Evolutionary conservation across 2,797 vertebrate genomes (phyloP).

Genomic region (Dicrostonyx torquatus): DNA sequence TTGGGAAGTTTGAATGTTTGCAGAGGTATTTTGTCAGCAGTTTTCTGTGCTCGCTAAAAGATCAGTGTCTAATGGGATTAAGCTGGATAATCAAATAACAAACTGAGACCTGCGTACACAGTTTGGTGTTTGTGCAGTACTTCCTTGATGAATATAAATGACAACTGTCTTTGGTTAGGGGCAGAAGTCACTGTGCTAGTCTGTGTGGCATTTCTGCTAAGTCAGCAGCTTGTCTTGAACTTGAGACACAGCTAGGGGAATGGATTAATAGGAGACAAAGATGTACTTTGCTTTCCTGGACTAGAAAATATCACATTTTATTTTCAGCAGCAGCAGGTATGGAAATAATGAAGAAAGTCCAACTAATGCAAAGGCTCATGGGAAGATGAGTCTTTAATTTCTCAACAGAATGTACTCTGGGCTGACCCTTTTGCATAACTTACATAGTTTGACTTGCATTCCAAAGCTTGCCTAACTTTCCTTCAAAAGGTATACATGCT

Average conservation of each 20-base stretch:
- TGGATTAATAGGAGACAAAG: neutral
- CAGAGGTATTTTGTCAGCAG: constrained; percentile 84
- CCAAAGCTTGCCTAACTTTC: neutral
- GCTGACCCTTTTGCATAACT: neutral
- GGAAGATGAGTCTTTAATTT: neutral
- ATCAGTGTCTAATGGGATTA: constrained; percentile 87
- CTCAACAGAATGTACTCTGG: neutral
- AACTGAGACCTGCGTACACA: constrained; percentile 78
- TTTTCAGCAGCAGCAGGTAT: neutral
- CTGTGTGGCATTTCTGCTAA: constrained; percentile 24
- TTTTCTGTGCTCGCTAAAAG: constrained; percentile 85
- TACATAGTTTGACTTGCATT: neutral
- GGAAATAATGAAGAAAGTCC: neutral
- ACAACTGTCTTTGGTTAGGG: constrained; percentile 60
- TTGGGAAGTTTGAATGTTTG: constrained; percentile 80
- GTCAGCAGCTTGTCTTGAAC: constrained; percentile 56
- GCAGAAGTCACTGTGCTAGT: constrained; percentile 1
- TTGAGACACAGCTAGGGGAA: neutral
- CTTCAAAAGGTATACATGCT: neutral
- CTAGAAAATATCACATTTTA: neutral
- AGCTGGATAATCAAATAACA: constrained; percentile 87
- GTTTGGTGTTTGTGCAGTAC: constrained; percentile 74
- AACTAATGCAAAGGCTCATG: neutral
- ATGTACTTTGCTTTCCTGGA: neutral
- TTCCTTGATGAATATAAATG: constrained; percentile 82